Evolutionary conservation across 1,140 invertebrate genomes (phyloP).

Genomic region (Danaus plexippus): DNA sequence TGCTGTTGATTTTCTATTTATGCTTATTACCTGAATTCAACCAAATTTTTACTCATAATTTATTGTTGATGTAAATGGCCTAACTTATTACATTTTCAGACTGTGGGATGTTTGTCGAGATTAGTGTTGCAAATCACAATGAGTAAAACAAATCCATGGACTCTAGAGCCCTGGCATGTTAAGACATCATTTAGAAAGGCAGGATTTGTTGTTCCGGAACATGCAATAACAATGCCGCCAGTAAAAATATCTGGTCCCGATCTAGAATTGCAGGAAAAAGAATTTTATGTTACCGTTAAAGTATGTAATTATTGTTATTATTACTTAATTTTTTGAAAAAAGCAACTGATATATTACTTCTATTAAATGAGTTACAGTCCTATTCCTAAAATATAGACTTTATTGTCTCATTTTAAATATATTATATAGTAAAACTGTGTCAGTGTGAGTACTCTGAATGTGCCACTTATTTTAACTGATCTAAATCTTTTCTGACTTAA

Average conservation of each 20-base stretch:
- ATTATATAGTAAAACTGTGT: no score
- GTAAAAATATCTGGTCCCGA: slow-evolving; percentile 84
- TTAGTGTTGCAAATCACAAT: slow-evolving; percentile 78
- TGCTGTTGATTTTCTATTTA: no score
- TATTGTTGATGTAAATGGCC: slow-evolving; percentile 3
- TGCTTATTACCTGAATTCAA: no score
- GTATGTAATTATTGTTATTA: slow-evolving; percentile 74
- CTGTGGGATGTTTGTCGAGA: slow-evolving; percentile 70
- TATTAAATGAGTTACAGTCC: no score
- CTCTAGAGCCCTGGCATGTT: slow-evolving; percentile 86
- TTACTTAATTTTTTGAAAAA: neutral
- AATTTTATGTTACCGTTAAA: slow-evolving; percentile 85
- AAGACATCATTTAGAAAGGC: slow-evolving; percentile 78
- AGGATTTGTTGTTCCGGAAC: slow-evolving; percentile 77
- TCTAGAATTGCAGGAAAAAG: slow-evolving; percentile 81
- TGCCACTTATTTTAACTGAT: no score
- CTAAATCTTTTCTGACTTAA: no score
- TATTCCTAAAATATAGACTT: no score
- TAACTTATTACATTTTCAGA: slow-evolving; percentile 61
- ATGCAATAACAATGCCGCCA: slow-evolving; percentile 82
- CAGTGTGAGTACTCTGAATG: no score
- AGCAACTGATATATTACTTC: neutral
- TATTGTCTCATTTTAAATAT: no score
- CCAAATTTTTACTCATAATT: neutral
- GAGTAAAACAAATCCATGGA: slow-evolving; percentile 85